Evolutionary conservation across 2,797 vertebrate genomes (phyloP).

Genomic region (Myotis myotis): DNA sequence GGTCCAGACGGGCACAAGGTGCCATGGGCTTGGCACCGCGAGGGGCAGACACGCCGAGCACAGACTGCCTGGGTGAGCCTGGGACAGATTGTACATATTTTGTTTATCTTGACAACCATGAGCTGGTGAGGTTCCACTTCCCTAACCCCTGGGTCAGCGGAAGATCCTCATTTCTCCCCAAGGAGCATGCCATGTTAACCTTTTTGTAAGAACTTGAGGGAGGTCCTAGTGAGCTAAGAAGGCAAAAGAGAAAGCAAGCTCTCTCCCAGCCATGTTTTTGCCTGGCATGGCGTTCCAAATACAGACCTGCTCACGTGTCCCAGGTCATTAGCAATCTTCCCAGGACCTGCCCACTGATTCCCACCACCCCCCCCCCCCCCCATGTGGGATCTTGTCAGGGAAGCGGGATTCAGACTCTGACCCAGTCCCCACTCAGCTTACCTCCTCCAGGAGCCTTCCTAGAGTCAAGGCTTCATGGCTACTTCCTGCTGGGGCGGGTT

Average conservation of each 20-base stretch:
- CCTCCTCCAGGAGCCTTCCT: neutral
- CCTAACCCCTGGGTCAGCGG: neutral
- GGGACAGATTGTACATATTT: neutral
- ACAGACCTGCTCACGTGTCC: neutral
- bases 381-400: neutral
- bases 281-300: neutral
- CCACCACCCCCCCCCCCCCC: too few relatives aligned
- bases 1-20: neutral
- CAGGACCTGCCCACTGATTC: neutral
- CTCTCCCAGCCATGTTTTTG: neutral
- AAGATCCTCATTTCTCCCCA: neutral
- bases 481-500: neutral
- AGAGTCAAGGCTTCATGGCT: neutral
- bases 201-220: neutral
- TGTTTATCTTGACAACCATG: neutral
- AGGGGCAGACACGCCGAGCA: neutral
- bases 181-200: neutral
- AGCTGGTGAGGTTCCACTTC: neutral
- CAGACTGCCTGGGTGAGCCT: neutral
- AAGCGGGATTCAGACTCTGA: neutral
- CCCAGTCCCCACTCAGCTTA: neutral
- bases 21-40: neutral
- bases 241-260: neutral
- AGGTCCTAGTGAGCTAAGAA: neutral
- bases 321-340: neutral